These are phyloP conservation scores for Lichenostomus cassidix DNA, from an alignment of 2,113 vertebrate species.

Conservation along the genomic window DNA sequence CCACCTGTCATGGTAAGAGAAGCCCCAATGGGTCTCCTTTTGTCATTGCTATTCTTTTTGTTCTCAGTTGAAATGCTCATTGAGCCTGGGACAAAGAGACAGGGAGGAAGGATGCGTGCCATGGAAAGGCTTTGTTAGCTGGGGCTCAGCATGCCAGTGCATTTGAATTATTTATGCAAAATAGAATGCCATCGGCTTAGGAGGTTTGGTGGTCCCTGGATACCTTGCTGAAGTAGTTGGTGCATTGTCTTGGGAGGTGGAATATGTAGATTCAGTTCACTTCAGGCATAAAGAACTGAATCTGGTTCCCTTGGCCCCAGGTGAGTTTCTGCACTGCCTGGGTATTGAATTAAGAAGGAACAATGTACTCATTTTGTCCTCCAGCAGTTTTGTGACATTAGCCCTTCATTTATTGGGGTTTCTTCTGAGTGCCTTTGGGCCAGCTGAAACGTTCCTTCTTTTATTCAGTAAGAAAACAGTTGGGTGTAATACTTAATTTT, in stretches of 20 bases:
- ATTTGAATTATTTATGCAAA: slow-evolving; percentile 38
- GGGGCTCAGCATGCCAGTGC: background rate
- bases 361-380: background rate
- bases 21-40: background rate
- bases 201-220: background rate
- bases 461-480: background rate
- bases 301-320: background rate
- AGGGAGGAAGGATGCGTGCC: background rate
- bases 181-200: background rate
- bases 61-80: background rate
- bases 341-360: background rate
- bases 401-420: background rate
- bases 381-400: background rate
- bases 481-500: background rate
- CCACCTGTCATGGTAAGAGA: background rate
- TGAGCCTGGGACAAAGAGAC: background rate
- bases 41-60: background rate
- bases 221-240: background rate
- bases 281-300: background rate
- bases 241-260: background rate
- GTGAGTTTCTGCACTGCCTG: background rate
- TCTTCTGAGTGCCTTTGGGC: background rate
- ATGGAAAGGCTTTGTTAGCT: background rate
- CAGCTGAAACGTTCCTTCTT: background rate
- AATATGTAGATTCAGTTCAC: background rate